A percentile compares a stretch with the other conserved stretches of the same genome.
Conservation (phyloP, 2,797 vertebrate genomes). For the Petrocephalus schoutedeni region DNA sequence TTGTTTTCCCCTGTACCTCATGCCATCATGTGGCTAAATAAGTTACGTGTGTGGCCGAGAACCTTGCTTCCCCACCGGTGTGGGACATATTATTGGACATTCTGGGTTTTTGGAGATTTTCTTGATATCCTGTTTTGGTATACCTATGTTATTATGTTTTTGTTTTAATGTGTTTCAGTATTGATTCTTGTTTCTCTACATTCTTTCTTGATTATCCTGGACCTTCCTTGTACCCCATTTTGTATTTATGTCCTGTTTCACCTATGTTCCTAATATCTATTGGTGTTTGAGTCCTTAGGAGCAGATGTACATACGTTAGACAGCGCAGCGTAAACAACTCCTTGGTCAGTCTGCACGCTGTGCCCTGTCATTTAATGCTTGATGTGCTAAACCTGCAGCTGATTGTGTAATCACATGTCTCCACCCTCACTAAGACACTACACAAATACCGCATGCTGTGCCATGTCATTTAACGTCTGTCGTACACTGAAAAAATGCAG, state of each 20-base stretch:
- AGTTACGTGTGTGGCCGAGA: background rate
- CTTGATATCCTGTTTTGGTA: background rate
- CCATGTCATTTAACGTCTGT: too few relatives aligned
- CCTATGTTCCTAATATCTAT: background rate
- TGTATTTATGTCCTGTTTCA: background rate
- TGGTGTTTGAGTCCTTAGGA: background rate
- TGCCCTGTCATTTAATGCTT: background rate
- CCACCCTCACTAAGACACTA: too few relatives aligned
- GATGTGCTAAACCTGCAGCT: background rate
- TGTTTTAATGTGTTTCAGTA: background rate
- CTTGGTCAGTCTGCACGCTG: background rate
- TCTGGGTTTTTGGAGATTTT: background rate
- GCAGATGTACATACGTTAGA: background rate
- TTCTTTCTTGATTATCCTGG: background rate
- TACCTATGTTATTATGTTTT: background rate
- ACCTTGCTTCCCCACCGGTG: background rate
- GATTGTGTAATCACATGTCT: background rate
- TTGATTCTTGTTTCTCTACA: background rate
- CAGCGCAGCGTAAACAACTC: background rate
- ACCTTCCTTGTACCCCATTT: background rate
- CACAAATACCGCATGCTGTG: too few relatives aligned
- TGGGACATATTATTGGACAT: background rate
- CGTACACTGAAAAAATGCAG: too few relatives aligned
- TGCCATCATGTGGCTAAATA: background rate
- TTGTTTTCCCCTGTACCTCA: background rate